Percentiles rank a stretch among this genome's conserved stretches.
Conservation (phyloP, 2,797 vertebrate species). For the Erpetoichthys calabaricus region DNA sequence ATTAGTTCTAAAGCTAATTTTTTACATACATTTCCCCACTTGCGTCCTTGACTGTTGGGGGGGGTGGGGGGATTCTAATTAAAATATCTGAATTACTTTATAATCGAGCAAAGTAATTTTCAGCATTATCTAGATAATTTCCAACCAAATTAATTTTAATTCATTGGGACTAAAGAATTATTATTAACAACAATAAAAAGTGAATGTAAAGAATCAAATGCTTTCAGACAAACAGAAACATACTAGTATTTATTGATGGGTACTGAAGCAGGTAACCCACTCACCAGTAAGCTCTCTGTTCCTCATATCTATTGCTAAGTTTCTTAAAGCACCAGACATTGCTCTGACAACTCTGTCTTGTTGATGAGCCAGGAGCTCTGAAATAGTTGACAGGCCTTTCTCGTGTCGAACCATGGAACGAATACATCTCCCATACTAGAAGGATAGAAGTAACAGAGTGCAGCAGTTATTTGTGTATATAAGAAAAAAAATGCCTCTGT, state of each 20-base stretch:
- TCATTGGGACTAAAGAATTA: no score
- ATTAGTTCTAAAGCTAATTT: no score
- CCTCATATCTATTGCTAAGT: slow-evolving; percentile 76
- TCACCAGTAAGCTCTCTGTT: slow-evolving; percentile 84
- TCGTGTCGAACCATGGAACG: slow-evolving; percentile 75
- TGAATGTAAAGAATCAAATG: no score
- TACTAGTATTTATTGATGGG: neutral
- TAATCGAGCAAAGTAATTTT: no score
- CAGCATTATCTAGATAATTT: no score
- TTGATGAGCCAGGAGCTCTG: slow-evolving; percentile 66
- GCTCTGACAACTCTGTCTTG: slow-evolving; percentile 84
- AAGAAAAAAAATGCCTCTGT: neutral
- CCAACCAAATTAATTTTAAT: no score
- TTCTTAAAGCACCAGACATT: slow-evolving; percentile 81
- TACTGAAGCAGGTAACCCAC: slow-evolving; percentile 4
- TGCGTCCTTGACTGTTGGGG: no score
- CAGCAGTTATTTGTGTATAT: neutral
- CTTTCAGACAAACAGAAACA: no score
- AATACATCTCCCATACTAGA: slow-evolving; percentile 77
- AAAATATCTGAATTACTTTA: no score
- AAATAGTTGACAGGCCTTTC: slow-evolving; percentile 76
- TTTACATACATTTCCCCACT: no score
- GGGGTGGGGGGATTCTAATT: no score
- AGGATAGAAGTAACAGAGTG: slow-evolving; percentile 2
- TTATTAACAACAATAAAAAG: no score